phyloP scores from a whole-genome alignment of 2,797 vertebrate species.

The Sebastes reedi region DNA sequence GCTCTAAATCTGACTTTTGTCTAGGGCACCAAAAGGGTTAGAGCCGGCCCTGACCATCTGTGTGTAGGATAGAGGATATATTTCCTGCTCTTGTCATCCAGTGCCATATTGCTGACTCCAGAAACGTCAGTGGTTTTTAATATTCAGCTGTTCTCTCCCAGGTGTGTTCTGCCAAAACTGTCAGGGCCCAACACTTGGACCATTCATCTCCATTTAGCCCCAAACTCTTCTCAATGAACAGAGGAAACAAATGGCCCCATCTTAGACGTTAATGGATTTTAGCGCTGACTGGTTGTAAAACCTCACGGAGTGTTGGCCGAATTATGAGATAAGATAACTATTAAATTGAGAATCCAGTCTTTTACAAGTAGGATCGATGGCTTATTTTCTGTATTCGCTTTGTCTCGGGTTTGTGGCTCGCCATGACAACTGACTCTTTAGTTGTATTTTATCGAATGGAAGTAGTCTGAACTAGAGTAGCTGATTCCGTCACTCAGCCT shows the following conservation, averaged over 20 bases:
- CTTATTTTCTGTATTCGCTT: slow-evolving; percentile 22
- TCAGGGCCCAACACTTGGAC: slow-evolving; percentile 32
- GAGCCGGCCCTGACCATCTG: background rate
- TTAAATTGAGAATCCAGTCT: slow-evolving; percentile 28
- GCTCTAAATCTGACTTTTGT: no score
- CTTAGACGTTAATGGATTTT: slow-evolving; percentile 61
- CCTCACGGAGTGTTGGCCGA: slow-evolving; percentile 30
- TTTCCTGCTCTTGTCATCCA: slow-evolving; percentile 34
- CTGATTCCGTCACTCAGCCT: slow-evolving; percentile 42
- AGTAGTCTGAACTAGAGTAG: slow-evolving; percentile 11
- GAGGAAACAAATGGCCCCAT: slow-evolving; percentile 58
- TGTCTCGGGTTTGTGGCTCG: slow-evolving; percentile 13
- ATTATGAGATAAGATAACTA: slow-evolving; percentile 45
- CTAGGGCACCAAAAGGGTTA: no score
- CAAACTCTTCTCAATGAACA: slow-evolving; percentile 33
- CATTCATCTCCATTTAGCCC: slow-evolving; percentile 71
- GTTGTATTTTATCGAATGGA: slow-evolving; percentile 14
- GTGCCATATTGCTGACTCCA: slow-evolving; percentile 44
- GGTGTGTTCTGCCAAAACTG: slow-evolving; percentile 53
- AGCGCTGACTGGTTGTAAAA: slow-evolving; percentile 35
- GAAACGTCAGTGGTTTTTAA: slow-evolving; percentile 59
- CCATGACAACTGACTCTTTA: background rate
- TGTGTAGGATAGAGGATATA: background rate
- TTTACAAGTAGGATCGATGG: slow-evolving; percentile 14
- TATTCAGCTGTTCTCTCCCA: slow-evolving; percentile 46